Percentiles rank a stretch among this genome's conserved stretches.
Evolutionary conservation across 2,797 vertebrate species (phyloP).

Genomic region (Sebastes itinus): DNA sequence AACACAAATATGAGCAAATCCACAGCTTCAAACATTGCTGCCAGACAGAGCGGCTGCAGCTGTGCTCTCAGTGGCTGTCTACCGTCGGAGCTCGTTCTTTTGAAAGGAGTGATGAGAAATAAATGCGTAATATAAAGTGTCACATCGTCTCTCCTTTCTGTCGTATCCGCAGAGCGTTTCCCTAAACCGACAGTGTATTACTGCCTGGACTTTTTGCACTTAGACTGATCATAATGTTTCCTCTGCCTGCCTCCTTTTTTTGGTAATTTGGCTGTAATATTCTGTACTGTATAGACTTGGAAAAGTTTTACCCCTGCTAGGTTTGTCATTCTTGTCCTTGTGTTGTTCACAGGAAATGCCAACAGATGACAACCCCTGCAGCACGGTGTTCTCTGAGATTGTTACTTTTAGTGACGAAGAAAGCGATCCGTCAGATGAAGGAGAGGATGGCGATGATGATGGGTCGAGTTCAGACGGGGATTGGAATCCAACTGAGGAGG

Average conservation of each 20-base stretch:
- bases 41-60: not conserved
- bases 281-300: not conserved
- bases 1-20: not conserved
- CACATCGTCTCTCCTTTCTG: not conserved
- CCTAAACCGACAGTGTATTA: not conserved
- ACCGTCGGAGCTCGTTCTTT: too few relatives aligned
- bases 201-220: not conserved
- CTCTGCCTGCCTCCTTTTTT: not conserved
- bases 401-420: slow-evolving; percentile 41
- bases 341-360: slow-evolving; percentile 15
- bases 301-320: not conserved
- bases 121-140: not conserved
- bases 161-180: not conserved
- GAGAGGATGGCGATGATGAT: not conserved
- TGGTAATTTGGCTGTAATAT: not conserved
- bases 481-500: slow-evolving; percentile 6
- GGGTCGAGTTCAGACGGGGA: slow-evolving; percentile 24
- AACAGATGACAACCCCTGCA: not conserved
- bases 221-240: not conserved
- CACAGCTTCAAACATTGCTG: not conserved
- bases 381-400: not conserved
- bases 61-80: not conserved
- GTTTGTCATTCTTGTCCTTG: not conserved
- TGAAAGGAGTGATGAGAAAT: not conserved
- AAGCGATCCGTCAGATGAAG: slow-evolving; percentile 16